Base-by-base conservation (phyloP, 2,888 invertebrate species). In the Caenorhabditis zanzibari region DNA sequence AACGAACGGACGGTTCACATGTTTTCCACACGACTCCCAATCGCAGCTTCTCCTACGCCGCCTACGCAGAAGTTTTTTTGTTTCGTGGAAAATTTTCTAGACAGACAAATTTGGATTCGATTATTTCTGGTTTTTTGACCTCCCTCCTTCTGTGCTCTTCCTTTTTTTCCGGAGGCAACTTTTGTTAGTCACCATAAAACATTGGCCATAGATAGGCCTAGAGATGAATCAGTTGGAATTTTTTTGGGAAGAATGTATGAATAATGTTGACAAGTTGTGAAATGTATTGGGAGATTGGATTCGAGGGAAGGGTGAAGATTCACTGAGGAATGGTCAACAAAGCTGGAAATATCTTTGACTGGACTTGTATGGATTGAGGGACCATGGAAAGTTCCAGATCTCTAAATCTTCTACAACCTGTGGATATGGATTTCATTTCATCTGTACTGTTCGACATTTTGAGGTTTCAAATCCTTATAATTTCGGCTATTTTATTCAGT, bases 61-160 rank as follows among this genome's bases (percentile, higher is more conserved):
- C 66, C 66, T 49, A n/a, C 66, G 66, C 66, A 49, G 28, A 38
- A 6, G 38, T 38, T 38, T 12, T 12, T 38, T 38, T 38, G 7
- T 6, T 10, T 6, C 44, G 24, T 10, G 47, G 14, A 35, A 14
- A 49, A 47, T 26, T 14, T 14, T 26, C 10, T 6, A 28, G 22
- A 49, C 52, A 49, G 66, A 66, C 47, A 47, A 61, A 61, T 38
- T 61, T 22, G 38, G 61, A 38, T 52, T 49, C 22, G 28, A 66
- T 66, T 66, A 66, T 66, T 66, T 66, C 47, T 66, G 66, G 66
- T 66, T 52, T 66, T 66, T 66, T 66, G 66, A 66, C 66, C 66
- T 66, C 26, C 61, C n/a, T 44, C 12, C 35, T 38, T 44, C 47
- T 47, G 47, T 47, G 47, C 47, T 47, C n/a, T 19, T 35, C 56